A percentile compares a stretch with the other conserved stretches of the same genome.
phyloP scores from a whole-genome alignment of 2,888 invertebrate species.

The Rhamnusium bicolor region DNA sequence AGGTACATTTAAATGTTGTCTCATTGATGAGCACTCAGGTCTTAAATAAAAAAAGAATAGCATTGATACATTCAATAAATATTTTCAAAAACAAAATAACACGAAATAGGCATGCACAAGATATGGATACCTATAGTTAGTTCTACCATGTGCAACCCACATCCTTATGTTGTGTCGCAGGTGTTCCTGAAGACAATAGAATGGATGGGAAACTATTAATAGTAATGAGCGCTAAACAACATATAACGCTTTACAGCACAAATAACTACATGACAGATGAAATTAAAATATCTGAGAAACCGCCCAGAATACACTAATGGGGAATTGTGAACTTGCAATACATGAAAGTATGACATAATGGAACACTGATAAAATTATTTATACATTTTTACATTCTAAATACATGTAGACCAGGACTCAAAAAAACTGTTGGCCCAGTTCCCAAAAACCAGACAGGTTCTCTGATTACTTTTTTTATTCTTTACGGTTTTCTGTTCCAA shows the following conservation, averaged over 20 bases:
- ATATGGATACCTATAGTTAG: slow-evolving; percentile 1
- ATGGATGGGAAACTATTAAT: slow-evolving; percentile 50
- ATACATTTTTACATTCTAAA: no score
- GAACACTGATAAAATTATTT: no score
- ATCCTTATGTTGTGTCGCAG: slow-evolving; percentile 26
- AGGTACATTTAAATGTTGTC: no score
- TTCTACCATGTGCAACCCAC: slow-evolving; percentile 17
- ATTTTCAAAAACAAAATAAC: background rate
- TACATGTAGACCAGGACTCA: no score
- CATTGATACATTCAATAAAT: background rate
- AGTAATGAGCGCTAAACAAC: slow-evolving; percentile 45
- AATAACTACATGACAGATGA: slow-evolving; percentile 30
- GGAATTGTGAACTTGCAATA: no score
- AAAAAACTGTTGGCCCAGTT: no score
- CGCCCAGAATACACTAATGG: background rate
- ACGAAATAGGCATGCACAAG: slow-evolving; percentile 8
- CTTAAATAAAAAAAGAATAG: background rate
- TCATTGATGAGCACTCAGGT: background rate
- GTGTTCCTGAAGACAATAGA: slow-evolving; percentile 44
- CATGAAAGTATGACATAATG: no score
- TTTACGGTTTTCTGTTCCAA: no score
- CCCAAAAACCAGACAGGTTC: no score
- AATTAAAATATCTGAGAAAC: background rate
- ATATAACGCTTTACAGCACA: slow-evolving; percentile 51
- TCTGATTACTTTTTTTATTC: no score